Evolutionary conservation across 1,140 invertebrate genomes (phyloP).

Genomic region (Prorops nasuta): DNA sequence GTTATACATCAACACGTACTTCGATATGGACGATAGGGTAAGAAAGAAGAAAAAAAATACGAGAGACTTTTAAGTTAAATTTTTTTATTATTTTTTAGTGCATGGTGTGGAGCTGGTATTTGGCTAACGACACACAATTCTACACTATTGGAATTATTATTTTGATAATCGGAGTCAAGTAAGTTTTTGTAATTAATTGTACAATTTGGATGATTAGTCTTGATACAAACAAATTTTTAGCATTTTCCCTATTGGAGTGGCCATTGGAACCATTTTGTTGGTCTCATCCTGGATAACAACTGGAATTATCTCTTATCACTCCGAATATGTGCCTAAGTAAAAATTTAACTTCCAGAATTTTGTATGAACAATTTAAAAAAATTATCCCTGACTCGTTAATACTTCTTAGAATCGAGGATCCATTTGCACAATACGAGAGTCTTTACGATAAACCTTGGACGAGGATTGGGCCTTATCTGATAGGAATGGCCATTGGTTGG

Average conservation of each 20-base stretch:
- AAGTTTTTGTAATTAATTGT: conserved; percentile 2
- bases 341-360: no score
- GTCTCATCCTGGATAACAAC: conserved; percentile 48
- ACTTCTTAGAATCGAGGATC: conserved; percentile 46
- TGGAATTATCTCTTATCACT: conserved; percentile 38
- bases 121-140: conserved; percentile 48
- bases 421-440: conserved; percentile 50
- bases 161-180: conserved; percentile 41
- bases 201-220: no score
- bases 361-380: conserved; percentile 1
- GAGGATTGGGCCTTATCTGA: conserved; percentile 48
- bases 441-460: conserved; percentile 52
- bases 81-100: no score
- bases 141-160: conserved; percentile 43
- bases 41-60: conserved; percentile 18
- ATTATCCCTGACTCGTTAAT: conserved; percentile 1
- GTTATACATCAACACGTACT: conserved; percentile 52
- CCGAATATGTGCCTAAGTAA: conserved; percentile 44
- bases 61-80: no score
- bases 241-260: conserved; percentile 32
- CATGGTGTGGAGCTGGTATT: conserved; percentile 48
- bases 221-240: no score
- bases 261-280: conserved; percentile 33
- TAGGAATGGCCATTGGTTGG: conserved; percentile 49
- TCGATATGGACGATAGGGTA: conserved; percentile 44